phyloP scores from a whole-genome alignment of 2,888 invertebrate genomes.

The Labia minor region DNA sequence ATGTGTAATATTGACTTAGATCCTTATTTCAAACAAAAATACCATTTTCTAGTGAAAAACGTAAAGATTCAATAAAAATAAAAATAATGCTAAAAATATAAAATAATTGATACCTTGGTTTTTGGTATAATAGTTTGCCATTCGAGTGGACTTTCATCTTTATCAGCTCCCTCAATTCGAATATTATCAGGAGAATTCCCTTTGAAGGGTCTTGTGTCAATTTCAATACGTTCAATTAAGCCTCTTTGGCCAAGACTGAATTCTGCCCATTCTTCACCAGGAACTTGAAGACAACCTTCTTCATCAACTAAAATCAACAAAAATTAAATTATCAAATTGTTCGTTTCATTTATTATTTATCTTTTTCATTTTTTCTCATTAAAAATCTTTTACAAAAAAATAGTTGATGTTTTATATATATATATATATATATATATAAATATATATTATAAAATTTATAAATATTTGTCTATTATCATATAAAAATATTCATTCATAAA shows the following conservation, averaged over 20 bases:
- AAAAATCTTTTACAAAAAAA: too few species aligned
- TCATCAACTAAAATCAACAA: slow-evolving; percentile 32
- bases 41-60: too few species aligned
- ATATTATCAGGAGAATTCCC: slow-evolving; percentile 54
- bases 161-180: slow-evolving; percentile 42
- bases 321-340: neutral
- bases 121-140: neutral
- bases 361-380: too few species aligned
- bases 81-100: neutral
- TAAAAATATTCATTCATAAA: too few species aligned
- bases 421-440: too few species aligned
- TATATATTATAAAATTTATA: too few species aligned
- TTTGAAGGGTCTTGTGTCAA: slow-evolving; percentile 53
- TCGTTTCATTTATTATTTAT: too few species aligned
- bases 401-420: too few species aligned
- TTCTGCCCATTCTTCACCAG: slow-evolving; percentile 52
- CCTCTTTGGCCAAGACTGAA: slow-evolving; percentile 48
- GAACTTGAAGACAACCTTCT: slow-evolving; percentile 45
- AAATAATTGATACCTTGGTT: neutral
- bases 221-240: slow-evolving; percentile 40
- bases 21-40: too few species aligned
- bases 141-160: neutral
- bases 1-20: too few species aligned
- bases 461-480: too few species aligned
- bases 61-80: neutral